Evolutionary conservation across 1,140 invertebrate species (phyloP).

Genomic region (Thaumatotibia leucotreta): DNA sequence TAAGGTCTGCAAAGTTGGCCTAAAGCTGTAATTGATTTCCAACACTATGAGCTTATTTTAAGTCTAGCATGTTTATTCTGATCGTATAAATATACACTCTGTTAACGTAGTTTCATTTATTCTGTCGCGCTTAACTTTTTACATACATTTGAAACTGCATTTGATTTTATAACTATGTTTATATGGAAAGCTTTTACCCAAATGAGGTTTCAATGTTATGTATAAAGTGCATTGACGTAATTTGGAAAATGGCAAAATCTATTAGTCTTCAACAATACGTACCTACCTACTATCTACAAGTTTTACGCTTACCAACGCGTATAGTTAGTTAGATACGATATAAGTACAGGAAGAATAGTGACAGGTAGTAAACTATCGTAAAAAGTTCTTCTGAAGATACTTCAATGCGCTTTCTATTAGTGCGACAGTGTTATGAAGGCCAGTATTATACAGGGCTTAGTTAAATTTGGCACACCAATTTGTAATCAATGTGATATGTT

Average conservation of each 20-base stretch:
- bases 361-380: too few species aligned
- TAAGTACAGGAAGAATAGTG: too few species aligned
- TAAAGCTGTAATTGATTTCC: conserved; percentile 47
- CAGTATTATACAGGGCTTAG: neutral
- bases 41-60: conserved; percentile 61
- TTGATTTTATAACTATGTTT: neutral
- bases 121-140: neutral
- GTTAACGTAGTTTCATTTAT: neutral
- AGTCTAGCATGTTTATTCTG: conserved; percentile 43
- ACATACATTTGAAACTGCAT: neutral
- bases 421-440: neutral
- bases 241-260: too few species aligned
- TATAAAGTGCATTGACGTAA: too few species aligned
- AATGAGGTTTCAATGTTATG: too few species aligned
- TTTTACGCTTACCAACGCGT: too few species aligned
- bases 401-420: neutral
- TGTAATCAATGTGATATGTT: conserved; percentile 2
- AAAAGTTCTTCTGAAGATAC: too few species aligned
- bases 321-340: too few species aligned
- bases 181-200: too few species aligned
- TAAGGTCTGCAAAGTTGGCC: conserved; percentile 29
- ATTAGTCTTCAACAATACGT: too few species aligned
- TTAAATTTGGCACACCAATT: neutral
- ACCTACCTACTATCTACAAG: too few species aligned
- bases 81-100: conserved; percentile 4